Evolutionary conservation across 2,888 invertebrate genomes (phyloP), one percentile per base, ranked within the genome.

Genomic region (Yponomeuta plumbellus): DNA sequence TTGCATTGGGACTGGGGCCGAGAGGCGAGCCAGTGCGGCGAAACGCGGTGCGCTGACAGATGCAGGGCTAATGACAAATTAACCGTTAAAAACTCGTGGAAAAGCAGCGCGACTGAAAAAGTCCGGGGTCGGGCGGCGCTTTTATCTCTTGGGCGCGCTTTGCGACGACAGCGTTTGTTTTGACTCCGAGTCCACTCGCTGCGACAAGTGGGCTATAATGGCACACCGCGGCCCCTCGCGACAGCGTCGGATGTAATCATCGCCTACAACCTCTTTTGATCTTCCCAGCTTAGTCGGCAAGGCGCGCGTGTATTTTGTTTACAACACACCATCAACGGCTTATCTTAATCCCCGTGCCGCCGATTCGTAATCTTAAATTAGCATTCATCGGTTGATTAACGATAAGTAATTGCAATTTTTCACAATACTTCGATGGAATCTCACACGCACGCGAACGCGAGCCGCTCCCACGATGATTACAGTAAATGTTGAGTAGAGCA

Each of bases 401-500:
- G 22, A 64, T 21, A 64, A 64, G 40, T 34, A 62, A 62, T 39
- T 39, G 21, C 52, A 44, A 23, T 26, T 64, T 6, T 52, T 5
- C 44, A 52, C 44, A 17, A 17, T 52, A 64, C n/a, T 17, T 57
- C 39, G 20, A 57, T 76, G 75, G 75, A 74, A 78, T 76, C 75
- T 72, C 76, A 77, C 81, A 80, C 78, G 84, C 82, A 82, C 80
- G 80, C 79, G 75, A 82, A 74, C 73, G 68, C 69, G 69, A 71
- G 75, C 79, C 76, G 76, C 81, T 88, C 88, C 81, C 88, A 88
- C 86, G 85, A 85, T 84, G 86, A 88, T 88, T 85, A 87, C 76
- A 78, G 77, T 79, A 84, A 85, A 82, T 85, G 83, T 83, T 78
- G 79, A 82, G 80, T 84, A 81, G 84, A 81, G 83, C 85, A 88